Conservation (phyloP, 2,797 vertebrate species). For the Oryzias dopingdopingensis region DNA sequence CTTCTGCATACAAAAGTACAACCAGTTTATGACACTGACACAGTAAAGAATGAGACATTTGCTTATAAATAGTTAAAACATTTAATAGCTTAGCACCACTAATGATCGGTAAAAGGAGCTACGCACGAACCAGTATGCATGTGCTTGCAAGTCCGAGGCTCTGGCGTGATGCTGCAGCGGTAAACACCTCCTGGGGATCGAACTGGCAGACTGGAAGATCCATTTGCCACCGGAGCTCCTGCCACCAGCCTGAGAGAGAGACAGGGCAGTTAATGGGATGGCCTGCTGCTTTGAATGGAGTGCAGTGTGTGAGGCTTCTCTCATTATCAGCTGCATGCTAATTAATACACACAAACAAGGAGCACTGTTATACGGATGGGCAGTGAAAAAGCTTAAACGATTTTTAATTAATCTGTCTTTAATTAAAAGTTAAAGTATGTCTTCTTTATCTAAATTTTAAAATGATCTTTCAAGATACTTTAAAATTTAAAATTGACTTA, state of each 20-base stretch:
- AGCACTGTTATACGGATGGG: slow-evolving; percentile 12
- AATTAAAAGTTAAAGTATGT: neutral
- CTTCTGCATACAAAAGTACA: slow-evolving; percentile 63
- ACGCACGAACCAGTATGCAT: slow-evolving; percentile 82
- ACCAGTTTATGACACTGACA: neutral
- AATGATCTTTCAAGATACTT: too few relatives aligned
- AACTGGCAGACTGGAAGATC: slow-evolving; percentile 57
- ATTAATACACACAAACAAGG: slow-evolving; percentile 39
- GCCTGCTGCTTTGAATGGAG: slow-evolving; percentile 34
- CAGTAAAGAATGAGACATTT: neutral
- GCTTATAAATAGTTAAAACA: neutral
- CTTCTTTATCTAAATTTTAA: neutral
- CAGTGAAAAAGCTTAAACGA: neutral
- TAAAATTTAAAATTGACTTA: too few relatives aligned
- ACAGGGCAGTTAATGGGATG: slow-evolving; percentile 18
- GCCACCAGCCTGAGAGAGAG: slow-evolving; percentile 82
- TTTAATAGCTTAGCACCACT: neutral
- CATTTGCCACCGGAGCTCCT: slow-evolving; percentile 86
- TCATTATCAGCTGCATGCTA: slow-evolving; percentile 37
- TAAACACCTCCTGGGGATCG: slow-evolving; percentile 85
- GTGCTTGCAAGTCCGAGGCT: slow-evolving; percentile 70
- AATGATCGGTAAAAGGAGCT: neutral
- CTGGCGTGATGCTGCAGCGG: slow-evolving; percentile 78
- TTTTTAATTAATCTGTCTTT: neutral
- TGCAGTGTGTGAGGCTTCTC: slow-evolving; percentile 49